Percentiles rank a stretch among this genome's conserved stretches.
These are phyloP conservation scores for Cryptotis parvus DNA, from an alignment of 2,113 vertebrate species.

Conservation along the genomic window DNA sequence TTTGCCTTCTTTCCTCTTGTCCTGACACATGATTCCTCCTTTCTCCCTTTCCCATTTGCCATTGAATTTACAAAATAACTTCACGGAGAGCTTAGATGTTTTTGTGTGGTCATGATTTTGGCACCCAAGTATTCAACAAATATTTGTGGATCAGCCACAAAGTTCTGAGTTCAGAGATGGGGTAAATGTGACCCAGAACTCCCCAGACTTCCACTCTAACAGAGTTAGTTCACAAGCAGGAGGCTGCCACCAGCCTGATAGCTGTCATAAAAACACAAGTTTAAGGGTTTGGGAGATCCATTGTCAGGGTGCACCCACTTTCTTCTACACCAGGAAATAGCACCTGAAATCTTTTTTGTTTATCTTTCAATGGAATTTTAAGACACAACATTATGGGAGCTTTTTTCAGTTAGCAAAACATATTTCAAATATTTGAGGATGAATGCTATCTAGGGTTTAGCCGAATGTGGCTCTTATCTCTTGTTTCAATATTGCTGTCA, in stretches of 20 bases:
- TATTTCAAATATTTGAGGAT: not conserved
- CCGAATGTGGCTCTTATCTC: not conserved
- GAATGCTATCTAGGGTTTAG: not conserved
- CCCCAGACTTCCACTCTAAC: not conserved
- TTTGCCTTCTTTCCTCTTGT: no score
- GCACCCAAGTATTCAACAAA: not conserved
- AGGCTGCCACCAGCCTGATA: no score
- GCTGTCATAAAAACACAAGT: not conserved
- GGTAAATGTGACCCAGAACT: not conserved
- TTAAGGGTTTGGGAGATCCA: not conserved
- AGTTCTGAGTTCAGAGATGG: not conserved
- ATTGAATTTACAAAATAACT: not conserved
- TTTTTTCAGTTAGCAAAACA: not conserved
- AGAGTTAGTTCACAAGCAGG: not conserved
- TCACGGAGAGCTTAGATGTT: not conserved
- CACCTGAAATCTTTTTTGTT: not conserved
- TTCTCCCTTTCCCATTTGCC: not conserved
- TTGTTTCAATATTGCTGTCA: not conserved
- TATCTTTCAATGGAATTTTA: not conserved
- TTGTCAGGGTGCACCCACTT: not conserved
- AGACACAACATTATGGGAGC: not conserved
- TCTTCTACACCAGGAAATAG: not conserved
- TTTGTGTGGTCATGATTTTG: not conserved
- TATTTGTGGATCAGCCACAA: not conserved
- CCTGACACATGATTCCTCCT: not conserved